Evolutionary conservation across 2,113 vertebrate species (phyloP), one percentile per base, ranked within the genome.

Genomic region (Pteronura brasiliensis): DNA sequence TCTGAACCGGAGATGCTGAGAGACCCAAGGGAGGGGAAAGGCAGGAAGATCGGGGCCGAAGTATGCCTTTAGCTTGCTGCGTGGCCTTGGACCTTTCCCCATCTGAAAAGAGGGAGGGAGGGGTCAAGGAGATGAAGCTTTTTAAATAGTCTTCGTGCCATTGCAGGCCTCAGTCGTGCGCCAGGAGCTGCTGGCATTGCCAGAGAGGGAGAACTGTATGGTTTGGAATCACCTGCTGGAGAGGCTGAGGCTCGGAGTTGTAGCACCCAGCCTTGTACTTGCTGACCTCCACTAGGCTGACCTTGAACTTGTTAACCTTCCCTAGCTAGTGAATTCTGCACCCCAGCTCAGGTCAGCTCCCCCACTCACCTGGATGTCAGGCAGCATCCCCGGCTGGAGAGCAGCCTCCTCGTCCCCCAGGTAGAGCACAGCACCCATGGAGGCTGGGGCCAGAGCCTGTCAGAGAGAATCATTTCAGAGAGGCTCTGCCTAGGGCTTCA

Each of bases 321-420:
- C 0, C 52, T 31, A 10, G 42, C 49, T 74, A 0, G 0, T 4
- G 44, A 72, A 34, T 42, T 25, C 52, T 67, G 27, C 47, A 9
- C 27, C 20, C 25, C 44, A 3, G 49, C 86, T 85, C 92, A 57
- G 77, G 29, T 31, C 27, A 11, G 20, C 44, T 21, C n/a, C 25
- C 39, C 7, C 36, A 47, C 96, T 99, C 98, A 99, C 99, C 99
- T 99, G 99, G 89, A 99, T 57, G 18, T 99, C 99, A 0, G 99
- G 98, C 63, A 99, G 97, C 61, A 65, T 99, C 96, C 99, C 99
- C 21, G 99, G 98, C 3, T 98, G 99, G 25, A 98, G 36, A 11
- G 95, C 97, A 0, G 97, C 98, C 89, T 99, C 99, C 98, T 99
- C 99, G 83, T 99, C 99, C 0, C 99, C 99, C 97, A 99, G 95